These are phyloP conservation scores for Varanus salvator DNA, from an alignment of 2,113 vertebrate genomes.

Conservation along the genomic window DNA sequence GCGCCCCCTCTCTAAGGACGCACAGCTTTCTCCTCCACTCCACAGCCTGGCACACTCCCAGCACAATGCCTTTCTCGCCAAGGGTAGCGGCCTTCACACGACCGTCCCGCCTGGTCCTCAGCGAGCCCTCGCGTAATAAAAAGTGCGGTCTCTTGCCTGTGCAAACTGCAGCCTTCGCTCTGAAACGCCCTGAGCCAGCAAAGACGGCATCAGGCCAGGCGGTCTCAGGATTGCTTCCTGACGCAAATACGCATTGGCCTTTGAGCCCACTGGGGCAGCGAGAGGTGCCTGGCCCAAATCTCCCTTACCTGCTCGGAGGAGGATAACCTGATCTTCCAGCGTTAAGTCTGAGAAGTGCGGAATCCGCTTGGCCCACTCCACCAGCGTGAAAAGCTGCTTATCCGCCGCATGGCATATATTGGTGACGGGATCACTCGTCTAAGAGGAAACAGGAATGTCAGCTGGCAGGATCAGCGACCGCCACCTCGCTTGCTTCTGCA, in stretches of 20 bases:
- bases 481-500: not conserved
- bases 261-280: not conserved
- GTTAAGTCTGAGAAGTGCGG: conserved; percentile 93
- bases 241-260: no score
- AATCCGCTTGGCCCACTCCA: conserved; percentile 96
- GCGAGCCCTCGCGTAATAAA: not conserved
- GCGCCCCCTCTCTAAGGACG: not conserved
- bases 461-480: not conserved
- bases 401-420: conserved; percentile 97
- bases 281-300: not conserved
- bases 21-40: not conserved
- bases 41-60: not conserved
- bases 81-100: not conserved
- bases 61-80: no score
- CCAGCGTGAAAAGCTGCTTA: conserved; percentile 95
- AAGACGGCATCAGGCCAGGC: not conserved
- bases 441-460: fast-evolving
- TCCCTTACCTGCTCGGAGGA: conserved; percentile 89
- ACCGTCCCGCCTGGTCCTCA: not conserved
- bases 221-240: not conserved
- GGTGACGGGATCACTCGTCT: conserved; percentile 96
- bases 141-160: not conserved
- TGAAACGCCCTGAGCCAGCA: not conserved
- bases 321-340: conserved; percentile 94
- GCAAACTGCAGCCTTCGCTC: not conserved